Conservation (phyloP, 2,113 vertebrate genomes). For the Gyps fulvus region DNA sequence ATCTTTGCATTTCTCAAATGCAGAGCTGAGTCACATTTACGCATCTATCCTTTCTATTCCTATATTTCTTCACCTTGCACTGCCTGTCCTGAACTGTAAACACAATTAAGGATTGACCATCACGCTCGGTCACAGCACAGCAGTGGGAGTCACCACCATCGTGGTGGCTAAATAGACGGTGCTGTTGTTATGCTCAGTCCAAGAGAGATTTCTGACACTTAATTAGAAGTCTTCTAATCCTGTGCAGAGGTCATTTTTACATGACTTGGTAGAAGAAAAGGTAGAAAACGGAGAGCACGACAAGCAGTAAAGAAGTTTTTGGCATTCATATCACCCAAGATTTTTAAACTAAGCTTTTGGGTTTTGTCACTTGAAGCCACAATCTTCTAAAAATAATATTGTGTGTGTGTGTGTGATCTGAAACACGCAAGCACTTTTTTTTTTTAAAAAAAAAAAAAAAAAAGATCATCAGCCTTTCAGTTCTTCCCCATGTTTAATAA, state of each 20-base stretch:
- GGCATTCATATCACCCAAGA: neutral
- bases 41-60: neutral
- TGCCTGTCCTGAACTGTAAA: neutral
- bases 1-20: neutral
- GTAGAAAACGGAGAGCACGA: neutral
- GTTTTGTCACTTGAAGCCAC: neutral
- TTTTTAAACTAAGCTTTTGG: neutral
- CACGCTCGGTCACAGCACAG: neutral
- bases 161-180: fast-evolving
- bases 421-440: neutral
- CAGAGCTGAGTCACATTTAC: neutral
- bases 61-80: neutral
- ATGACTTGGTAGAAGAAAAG: neutral
- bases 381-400: neutral
- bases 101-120: neutral
- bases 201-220: neutral
- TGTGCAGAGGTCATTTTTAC: neutral
- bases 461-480: neutral
- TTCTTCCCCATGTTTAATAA: neutral
- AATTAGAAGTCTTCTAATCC: neutral
- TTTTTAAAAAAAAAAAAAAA: neutral
- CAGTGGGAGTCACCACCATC: neutral
- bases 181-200: neutral
- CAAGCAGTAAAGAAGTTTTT: neutral
- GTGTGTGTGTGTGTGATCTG: neutral